Conservation (phyloP, 1,140 invertebrate genomes). For the Lerema accius region DNA sequence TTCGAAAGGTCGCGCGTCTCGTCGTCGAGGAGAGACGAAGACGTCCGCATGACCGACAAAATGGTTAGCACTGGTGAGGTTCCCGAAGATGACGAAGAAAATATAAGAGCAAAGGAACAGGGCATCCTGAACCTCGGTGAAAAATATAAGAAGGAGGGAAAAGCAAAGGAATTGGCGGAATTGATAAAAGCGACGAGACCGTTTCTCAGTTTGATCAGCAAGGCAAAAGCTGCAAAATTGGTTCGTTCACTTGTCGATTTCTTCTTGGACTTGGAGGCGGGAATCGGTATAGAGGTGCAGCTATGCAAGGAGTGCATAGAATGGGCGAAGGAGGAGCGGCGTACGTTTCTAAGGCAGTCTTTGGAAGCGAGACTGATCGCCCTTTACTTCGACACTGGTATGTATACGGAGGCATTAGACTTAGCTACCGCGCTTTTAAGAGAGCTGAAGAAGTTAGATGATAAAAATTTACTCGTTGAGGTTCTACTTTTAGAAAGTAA, state of each 20-base stretch:
- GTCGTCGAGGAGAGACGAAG: conserved; percentile 87
- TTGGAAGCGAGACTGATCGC: conserved; percentile 96
- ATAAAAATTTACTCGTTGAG: conserved; percentile 99
- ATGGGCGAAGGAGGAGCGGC: conserved; percentile 98
- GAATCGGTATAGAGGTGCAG: conserved; percentile 95
- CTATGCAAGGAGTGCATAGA: conserved; percentile 98
- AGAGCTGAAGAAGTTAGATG: conserved; percentile 99
- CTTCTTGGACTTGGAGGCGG: conserved; percentile 98
- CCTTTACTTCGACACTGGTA: conserved; percentile 96
- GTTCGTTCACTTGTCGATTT: conserved; percentile 98
- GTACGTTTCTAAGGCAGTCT: conserved; percentile 98
- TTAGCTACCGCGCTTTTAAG: conserved; percentile 93
- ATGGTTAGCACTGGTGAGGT: conserved; percentile 88
- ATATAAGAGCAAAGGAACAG: conserved; percentile 94
- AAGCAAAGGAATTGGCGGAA: conserved; percentile 96
- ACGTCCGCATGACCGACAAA: conserved; percentile 87
- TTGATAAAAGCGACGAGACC: conserved; percentile 97
- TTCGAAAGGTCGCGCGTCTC: conserved; percentile 91
- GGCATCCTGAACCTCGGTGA: conserved; percentile 94
- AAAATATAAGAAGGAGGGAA: conserved; percentile 95
- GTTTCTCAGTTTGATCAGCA: conserved; percentile 96
- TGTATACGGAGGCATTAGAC: conserved; percentile 93
- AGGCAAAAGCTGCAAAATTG: conserved; percentile 99
- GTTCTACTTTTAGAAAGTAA: conserved; percentile 98
- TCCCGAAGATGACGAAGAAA: conserved; percentile 92